phyloP scores from a whole-genome alignment of 2,113 vertebrate species.

The Charina bottae region DNA sequence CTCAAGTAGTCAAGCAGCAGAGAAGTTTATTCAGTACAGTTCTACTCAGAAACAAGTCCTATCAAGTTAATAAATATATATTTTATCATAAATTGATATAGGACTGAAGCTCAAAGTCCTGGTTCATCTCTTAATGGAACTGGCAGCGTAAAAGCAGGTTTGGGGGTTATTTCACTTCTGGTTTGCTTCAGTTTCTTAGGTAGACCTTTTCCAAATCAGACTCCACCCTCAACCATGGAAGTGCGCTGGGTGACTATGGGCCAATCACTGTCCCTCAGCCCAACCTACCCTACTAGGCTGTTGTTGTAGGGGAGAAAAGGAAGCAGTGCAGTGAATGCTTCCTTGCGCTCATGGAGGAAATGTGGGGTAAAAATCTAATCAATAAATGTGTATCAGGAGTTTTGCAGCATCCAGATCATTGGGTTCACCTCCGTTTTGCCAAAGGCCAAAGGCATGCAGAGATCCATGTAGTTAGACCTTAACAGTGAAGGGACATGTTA shows the following conservation, averaged over 20 bases:
- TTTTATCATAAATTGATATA: not conserved
- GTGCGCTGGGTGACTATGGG: not conserved
- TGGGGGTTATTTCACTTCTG: not conserved
- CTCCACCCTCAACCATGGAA: not conserved
- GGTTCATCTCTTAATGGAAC: not conserved
- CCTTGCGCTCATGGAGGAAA: not conserved
- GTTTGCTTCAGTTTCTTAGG: not conserved
- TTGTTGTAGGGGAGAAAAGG: not conserved
- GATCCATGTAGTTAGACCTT: not conserved
- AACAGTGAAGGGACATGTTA: not conserved
- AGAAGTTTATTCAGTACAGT: not conserved
- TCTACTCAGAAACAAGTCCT: not conserved
- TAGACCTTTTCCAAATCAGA: not conserved
- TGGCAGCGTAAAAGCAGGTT: not conserved
- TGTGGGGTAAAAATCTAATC: not conserved
- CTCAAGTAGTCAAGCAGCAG: not conserved
- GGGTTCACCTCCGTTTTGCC: not conserved
- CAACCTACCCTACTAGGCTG: not conserved
- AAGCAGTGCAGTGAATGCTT: not conserved
- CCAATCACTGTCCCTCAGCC: not conserved
- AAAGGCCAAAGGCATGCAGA: not conserved
- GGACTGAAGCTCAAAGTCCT: not conserved
- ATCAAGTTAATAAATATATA: not conserved
- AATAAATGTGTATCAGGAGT: not conserved
- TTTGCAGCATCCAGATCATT: not conserved